Evolutionary conservation across 2,888 invertebrate genomes (phyloP).

Genomic region (Allophyes oxyacanthae): DNA sequence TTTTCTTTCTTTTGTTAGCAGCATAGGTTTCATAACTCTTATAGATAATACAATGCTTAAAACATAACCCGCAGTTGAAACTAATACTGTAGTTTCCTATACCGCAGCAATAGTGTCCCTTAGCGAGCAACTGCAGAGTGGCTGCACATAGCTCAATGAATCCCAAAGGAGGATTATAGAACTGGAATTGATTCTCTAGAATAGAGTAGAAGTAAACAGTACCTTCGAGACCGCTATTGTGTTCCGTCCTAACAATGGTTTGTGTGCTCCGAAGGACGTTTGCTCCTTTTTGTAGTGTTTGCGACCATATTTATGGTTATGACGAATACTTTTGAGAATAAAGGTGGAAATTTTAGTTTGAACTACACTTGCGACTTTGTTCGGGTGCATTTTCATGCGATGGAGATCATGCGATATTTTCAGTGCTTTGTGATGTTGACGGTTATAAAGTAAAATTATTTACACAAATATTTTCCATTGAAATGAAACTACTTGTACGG

Average conservation of each 20-base stretch:
- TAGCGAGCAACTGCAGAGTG: constrained; percentile 47
- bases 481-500: constrained; percentile 25
- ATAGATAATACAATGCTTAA: constrained; percentile 5
- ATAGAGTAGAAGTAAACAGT: constrained; percentile 65
- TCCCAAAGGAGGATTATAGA: constrained; percentile 64
- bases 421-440: constrained; percentile 31
- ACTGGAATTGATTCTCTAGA: constrained; percentile 67
- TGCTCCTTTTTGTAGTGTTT: constrained; percentile 47
- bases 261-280: constrained; percentile 63
- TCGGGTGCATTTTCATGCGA: constrained; percentile 27
- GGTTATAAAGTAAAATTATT: constrained; percentile 28
- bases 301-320: constrained; percentile 45
- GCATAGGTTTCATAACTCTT: constrained; percentile 5
- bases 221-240: constrained; percentile 66
- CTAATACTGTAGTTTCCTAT: constrained; percentile 26
- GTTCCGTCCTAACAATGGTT: constrained; percentile 61
- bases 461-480: constrained; percentile 23
- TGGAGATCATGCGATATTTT: constrained; percentile 24
- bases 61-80: constrained; percentile 8
- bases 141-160: constrained; percentile 58
- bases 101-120: constrained; percentile 53
- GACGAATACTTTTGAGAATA: constrained; percentile 35
- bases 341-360: constrained; percentile 34
- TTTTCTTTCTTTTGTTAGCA: not conserved
- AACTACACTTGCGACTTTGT: constrained; percentile 27